Percentiles rank a stretch among this genome's conserved stretches.
Evolutionary conservation across 2,113 vertebrate genomes (phyloP).

Genomic region (Mola mola): DNA sequence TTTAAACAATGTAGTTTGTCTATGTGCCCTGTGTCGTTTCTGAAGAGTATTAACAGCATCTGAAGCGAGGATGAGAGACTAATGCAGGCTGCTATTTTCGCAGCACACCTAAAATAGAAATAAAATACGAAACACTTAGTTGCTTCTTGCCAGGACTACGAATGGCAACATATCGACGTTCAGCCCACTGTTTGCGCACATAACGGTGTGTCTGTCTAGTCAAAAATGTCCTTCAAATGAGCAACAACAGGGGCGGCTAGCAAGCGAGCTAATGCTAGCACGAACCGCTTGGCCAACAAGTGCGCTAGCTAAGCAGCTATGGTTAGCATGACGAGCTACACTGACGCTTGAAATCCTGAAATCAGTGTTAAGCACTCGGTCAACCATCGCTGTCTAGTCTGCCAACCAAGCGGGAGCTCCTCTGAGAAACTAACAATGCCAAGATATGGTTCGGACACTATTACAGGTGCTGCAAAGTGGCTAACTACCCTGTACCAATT

Average conservation of each 20-base stretch:
- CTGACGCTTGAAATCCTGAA: neutral
- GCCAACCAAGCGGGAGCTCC: neutral
- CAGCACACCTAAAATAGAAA: neutral
- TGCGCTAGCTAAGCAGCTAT: slow-evolving; percentile 61
- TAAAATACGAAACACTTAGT: neutral
- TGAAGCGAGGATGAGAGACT: slow-evolving; percentile 3
- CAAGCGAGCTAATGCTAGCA: slow-evolving; percentile 59
- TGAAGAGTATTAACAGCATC: neutral
- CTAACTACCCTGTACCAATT: neutral
- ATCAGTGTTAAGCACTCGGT: neutral
- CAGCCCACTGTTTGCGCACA: rapidly evolving
- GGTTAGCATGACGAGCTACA: slow-evolving; percentile 58
- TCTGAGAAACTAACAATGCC: neutral
- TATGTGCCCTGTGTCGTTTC: neutral
- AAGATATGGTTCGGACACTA: neutral
- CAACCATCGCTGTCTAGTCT: too few species aligned
- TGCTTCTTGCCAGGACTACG: neutral
- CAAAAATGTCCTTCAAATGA: slow-evolving; percentile 43
- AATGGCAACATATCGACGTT: neutral
- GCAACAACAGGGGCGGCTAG: slow-evolving; percentile 58
- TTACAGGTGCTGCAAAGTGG: neutral
- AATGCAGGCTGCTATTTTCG: neutral
- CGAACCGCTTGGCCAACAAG: slow-evolving; percentile 52
- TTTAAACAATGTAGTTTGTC: too few species aligned
- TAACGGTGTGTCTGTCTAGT: neutral